Percentiles rank a stretch among this genome's conserved stretches.
Conservation (phyloP, 2,888 invertebrate species). For the Drosophila bunnanda region DNA sequence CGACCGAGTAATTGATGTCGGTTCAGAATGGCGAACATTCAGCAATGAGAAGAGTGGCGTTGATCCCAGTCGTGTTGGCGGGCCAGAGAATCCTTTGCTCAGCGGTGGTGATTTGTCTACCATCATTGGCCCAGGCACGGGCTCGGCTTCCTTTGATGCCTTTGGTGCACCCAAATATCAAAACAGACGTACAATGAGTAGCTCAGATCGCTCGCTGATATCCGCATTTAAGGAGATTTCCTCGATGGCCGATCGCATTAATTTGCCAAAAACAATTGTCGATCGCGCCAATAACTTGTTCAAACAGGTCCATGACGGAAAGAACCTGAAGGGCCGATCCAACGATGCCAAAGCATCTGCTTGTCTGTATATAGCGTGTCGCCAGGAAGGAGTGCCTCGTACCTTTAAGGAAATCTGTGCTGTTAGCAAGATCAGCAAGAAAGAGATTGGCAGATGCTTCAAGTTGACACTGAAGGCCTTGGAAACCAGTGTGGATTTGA, state of each 20-base stretch:
- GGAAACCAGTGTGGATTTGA: constrained; percentile 98
- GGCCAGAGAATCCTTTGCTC: constrained; percentile 98
- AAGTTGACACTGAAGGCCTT: constrained; percentile 97
- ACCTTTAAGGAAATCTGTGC: constrained; percentile 99
- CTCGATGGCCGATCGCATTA: constrained; percentile 99
- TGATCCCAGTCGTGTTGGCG: constrained; percentile 99
- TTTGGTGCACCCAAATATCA: constrained; percentile 92
- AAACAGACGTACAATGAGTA: constrained; percentile 93
- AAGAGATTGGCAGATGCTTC: constrained; percentile 99
- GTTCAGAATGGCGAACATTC: constrained; percentile 99
- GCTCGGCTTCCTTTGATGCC: constrained; percentile 94
- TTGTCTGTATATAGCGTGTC: constrained; percentile 98
- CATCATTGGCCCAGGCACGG: constrained; percentile 92
- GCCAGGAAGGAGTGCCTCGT: constrained; percentile 99
- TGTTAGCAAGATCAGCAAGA: constrained; percentile 99
- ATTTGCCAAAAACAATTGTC: constrained; percentile 97
- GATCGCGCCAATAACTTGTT: constrained; percentile 98
- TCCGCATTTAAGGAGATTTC: constrained; percentile 98
- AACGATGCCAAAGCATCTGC: constrained; percentile 99
- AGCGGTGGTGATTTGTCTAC: constrained; percentile 98
- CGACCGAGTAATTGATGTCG: constrained; percentile 99
- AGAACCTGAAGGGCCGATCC: constrained; percentile 96
- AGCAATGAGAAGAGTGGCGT: constrained; percentile 98
- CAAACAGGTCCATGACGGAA: constrained; percentile 98
- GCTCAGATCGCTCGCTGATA: constrained; percentile 96